phyloP scores from a whole-genome alignment of 2,797 vertebrate species.

The Ceyx erithaca region DNA sequence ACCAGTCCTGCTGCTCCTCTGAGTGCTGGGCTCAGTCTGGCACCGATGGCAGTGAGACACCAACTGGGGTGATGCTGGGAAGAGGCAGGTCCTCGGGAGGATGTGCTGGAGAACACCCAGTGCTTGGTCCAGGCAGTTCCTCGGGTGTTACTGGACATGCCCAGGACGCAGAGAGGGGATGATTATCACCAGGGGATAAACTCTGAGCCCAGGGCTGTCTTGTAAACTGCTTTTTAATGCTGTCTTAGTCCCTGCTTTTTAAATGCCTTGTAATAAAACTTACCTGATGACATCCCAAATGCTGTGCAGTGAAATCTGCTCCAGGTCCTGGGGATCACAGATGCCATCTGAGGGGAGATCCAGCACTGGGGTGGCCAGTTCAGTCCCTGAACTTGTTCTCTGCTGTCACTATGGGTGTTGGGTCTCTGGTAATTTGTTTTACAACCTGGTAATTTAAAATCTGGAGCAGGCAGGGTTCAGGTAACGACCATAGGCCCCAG shows the following conservation, averaged over 20 bases:
- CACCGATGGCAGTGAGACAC: rapidly evolving
- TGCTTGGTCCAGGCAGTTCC: background rate
- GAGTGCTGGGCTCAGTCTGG: too few species aligned
- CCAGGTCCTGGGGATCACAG: rapidly evolving
- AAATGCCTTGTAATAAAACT: constrained; percentile 64
- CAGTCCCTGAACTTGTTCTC: background rate
- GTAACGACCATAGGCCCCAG: rapidly evolving
- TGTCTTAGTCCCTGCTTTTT: background rate
- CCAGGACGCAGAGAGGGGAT: background rate
- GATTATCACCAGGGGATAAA: background rate
- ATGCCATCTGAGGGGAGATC: background rate
- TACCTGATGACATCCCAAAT: background rate
- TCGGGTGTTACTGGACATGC: background rate
- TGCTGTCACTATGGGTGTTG: rapidly evolving
- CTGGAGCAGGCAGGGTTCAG: background rate
- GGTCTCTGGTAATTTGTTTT: rapidly evolving
- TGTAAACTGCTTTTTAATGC: background rate
- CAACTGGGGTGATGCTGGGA: background rate
- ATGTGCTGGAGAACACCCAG: background rate
- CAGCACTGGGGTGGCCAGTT: background rate
- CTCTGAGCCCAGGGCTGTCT: rapidly evolving
- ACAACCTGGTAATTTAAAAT: rapidly evolving
- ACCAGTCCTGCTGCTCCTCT: background rate
- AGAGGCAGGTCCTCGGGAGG: background rate
- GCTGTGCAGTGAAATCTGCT: rapidly evolving